Conservation (phyloP, 2,888 invertebrate genomes). For the Hedya salicella region DNA sequence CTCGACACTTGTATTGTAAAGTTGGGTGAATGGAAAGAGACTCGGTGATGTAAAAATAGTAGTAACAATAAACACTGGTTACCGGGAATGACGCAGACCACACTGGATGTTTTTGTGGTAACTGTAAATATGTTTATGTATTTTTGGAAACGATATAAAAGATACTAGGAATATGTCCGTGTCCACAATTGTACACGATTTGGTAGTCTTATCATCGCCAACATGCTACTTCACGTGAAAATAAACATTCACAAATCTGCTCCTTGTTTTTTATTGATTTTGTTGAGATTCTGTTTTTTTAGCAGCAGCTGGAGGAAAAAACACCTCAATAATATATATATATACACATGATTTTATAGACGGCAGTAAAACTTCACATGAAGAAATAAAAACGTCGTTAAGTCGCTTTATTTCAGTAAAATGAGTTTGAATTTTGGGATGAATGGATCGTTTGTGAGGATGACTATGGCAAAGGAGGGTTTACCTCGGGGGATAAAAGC, state of each 20-base stretch:
- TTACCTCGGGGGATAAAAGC: neutral
- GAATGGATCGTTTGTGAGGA: conserved; percentile 8
- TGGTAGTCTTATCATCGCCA: conserved; percentile 4
- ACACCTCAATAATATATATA: conserved; percentile 26
- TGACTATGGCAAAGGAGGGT: neutral
- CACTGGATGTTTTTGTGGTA: conserved; percentile 19
- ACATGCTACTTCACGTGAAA: conserved; percentile 28
- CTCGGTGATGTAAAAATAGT: conserved; percentile 39
- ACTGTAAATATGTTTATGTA: conserved; percentile 27
- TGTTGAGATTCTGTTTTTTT: conserved; percentile 10
- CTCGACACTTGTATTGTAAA: conserved; percentile 14
- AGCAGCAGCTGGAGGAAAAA: conserved; percentile 31
- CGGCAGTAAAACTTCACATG: conserved; percentile 26
- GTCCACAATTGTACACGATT: neutral
- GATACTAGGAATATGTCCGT: conserved; percentile 7
- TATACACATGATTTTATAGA: conserved; percentile 35
- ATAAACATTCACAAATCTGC: conserved; percentile 30
- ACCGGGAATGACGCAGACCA: conserved; percentile 42
- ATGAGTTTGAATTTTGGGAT: conserved; percentile 1
- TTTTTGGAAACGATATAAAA: conserved; percentile 16
- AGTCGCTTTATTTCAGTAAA: conserved; percentile 19
- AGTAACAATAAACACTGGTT: conserved; percentile 43
- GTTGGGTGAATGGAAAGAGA: conserved; percentile 20
- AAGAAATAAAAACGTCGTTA: conserved; percentile 39
- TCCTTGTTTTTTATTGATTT: conserved; percentile 31